Evolutionary conservation across 1,140 invertebrate genomes (phyloP), one percentile per base, ranked within the genome.

Genomic region (Ostrea edulis): DNA sequence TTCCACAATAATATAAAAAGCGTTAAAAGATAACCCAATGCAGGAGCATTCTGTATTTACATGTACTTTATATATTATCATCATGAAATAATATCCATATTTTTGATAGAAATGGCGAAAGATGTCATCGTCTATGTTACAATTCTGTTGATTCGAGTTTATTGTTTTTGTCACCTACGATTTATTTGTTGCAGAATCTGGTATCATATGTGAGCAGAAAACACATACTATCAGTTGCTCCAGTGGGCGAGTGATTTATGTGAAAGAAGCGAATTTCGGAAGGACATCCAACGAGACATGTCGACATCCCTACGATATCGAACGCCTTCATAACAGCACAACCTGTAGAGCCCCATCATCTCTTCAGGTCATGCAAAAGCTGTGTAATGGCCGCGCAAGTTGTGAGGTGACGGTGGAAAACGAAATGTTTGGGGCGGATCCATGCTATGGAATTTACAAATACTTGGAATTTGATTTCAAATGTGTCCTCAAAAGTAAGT

Each of bases 381-480:
- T 44, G 35, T 85, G 84, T 68, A 54, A 85, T n/a, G 84, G 84
- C 20, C 84, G 58, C 8, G 4, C 17, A 22, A 62, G 68, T 35
- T 85, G 84, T 51, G 52, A 29, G 2, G 4, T 85, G 17, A 85
- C 84, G 0, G 84, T 68, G 9, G 84, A 65, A 11, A 85, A 71
- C 25, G 84, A 85, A 12, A 44, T 85, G 22, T 85, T 85, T 25
- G 84, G 84, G 22, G 62, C 20, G 7, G 84, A 85, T 44, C 84
- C 84, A n/a, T 85, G 84, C 58, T 68, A 22, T 35, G 84, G 84
- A 0, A 85, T 85, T 14, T 85, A 85, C 58, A 85, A 85, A 68
- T 85, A 85, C 35, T 20, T 85, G 14, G 84, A 85, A 12, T 62
- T 85, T 17, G 84, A 85, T 44, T 62, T 85, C 35, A 68, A 68